Percentiles rank a stretch among this genome's conserved stretches.
Evolutionary conservation across 2,113 vertebrate genomes (phyloP).

Genomic region (Sturnira hondurensis): DNA sequence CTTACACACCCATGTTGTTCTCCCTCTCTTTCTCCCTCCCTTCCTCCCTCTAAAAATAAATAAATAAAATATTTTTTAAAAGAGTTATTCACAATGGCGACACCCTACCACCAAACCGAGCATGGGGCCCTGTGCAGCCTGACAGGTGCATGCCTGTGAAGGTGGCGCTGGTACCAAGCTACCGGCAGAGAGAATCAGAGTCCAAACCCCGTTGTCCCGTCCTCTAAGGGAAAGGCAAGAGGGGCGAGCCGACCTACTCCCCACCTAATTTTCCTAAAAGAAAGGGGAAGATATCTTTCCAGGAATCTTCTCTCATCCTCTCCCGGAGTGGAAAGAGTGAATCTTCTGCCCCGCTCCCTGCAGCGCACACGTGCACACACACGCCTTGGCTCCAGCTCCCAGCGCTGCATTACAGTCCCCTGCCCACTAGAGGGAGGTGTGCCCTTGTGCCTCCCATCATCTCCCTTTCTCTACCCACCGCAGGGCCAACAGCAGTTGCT

Average conservation of each 20-base stretch:
- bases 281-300: background rate
- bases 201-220: background rate
- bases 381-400: background rate
- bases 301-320: background rate
- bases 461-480: background rate
- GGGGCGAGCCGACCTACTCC: background rate
- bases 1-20: too few species aligned
- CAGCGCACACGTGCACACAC: background rate
- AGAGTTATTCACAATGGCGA: background rate
- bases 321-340: background rate
- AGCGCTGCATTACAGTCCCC: background rate
- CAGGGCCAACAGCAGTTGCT: background rate
- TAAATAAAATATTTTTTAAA: background rate
- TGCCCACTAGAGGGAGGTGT: background rate
- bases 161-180: background rate
- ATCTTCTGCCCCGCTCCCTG: background rate
- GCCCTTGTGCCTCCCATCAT: background rate
- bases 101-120: background rate
- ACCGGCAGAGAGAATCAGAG: background rate
- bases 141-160: background rate
- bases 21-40: too few species aligned
- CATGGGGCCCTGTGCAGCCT: too few species aligned
- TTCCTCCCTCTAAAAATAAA: too few species aligned
- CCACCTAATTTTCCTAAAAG: background rate
- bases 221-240: background rate